phyloP scores from a whole-genome alignment of 2,797 vertebrate species.

The Danio jaintianensis region DNA sequence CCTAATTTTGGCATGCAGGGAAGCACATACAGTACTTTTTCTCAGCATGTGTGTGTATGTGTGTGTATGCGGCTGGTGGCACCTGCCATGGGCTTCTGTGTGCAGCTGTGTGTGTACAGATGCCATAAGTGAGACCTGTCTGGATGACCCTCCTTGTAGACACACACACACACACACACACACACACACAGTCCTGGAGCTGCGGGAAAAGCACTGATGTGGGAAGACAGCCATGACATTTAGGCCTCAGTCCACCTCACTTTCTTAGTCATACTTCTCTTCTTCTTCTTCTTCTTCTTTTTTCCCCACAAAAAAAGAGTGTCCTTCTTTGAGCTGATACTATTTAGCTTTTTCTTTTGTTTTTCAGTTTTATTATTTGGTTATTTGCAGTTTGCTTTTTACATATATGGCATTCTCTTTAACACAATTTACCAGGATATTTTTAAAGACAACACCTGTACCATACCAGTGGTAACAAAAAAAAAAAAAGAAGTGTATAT shows the following conservation, averaged over 20 bases:
- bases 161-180: neutral
- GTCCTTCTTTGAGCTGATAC: conserved; percentile 10
- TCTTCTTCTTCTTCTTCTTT: conserved; percentile 20
- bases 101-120: conserved; percentile 74
- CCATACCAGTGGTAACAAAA: too few relatives aligned
- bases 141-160: conserved; percentile 48
- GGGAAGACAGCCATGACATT: conserved; percentile 55
- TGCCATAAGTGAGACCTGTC: conserved; percentile 71
- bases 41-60: neutral
- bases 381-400: too few relatives aligned
- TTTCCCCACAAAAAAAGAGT: too few relatives aligned
- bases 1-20: conserved; percentile 13
- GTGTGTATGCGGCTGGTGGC: conserved; percentile 10
- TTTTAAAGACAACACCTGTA: too few relatives aligned
- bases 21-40: conserved; percentile 5
- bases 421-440: too few relatives aligned
- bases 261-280: conserved; percentile 46
- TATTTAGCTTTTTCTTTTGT: neutral
- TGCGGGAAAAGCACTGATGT: conserved; percentile 53
- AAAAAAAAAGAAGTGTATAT: too few relatives aligned
- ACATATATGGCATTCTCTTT: too few relatives aligned
- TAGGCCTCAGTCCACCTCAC: conserved; percentile 42
- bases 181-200: conserved; percentile 26
- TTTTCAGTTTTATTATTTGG: too few relatives aligned
- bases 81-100: conserved; percentile 24